Evolutionary conservation across 37 sponge, comb jelly and placozoan genomes (phyloP), one percentile per base, ranked within the genome.

Genomic region (Crambe crambe): DNA sequence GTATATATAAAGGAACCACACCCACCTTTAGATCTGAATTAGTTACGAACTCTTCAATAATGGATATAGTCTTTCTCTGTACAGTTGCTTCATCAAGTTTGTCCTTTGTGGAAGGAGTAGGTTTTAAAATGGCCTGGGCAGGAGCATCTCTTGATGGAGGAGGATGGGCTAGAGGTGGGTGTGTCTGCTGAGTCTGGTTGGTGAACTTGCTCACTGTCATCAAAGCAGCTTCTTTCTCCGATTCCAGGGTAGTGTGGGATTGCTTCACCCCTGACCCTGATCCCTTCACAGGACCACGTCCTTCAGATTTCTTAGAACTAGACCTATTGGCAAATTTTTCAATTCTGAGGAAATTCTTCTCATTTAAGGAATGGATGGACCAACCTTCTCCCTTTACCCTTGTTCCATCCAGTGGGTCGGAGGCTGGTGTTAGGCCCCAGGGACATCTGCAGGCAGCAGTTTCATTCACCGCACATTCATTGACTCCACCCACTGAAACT

Each of bases 21-120:
- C 72, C 41, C 22, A 92, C 93, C 77, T 88, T 68, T 30, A 63
- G 74, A 76, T 92, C 93, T 2, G 31, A 42, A 69, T 80, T 92
- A 22, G 76, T 25, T 15, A 41, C 57, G 35, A 88, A 70, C 60
- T 92, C 93, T 41, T 61, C 85, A 18, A 88, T 42, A 23, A 84
- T 79, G 25, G 80, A 73, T 15, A 38, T n/a, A 32, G 87, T 51
- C n/a, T 86, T 86, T 57, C 78, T 72, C 23, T 36, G 20, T 15
- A 91, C 58, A 0, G 58, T 73, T 9, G 65, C 84, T 31, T 91
- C 91, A 41, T 76, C 77, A 42, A 82, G 40, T 6, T 38, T 59
- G 56, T 79, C 72, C 8, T 21, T 1, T 2, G 35, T 10, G 3
- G 68, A 35, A 40, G 68, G 37, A 18, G 39, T 18, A 29, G 37